Evolutionary conservation across 2,888 invertebrate species (phyloP), one percentile per base, ranked within the genome.

Genomic region (Pteria penguin): DNA sequence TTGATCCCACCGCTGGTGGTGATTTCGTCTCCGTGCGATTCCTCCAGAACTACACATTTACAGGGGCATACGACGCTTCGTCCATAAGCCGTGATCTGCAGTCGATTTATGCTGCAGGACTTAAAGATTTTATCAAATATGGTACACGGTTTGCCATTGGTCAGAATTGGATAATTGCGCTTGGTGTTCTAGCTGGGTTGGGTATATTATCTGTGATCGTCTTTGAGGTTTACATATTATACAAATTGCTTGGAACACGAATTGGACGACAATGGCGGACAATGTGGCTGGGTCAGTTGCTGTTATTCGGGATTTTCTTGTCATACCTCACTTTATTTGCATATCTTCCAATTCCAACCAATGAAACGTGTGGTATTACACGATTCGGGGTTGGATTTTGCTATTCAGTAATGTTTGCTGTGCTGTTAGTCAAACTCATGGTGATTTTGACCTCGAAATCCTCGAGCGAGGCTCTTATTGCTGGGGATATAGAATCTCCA

Each of bases 401-500:
- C 86, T 93, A 93, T 82, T 95, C 97, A 69, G 94, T 97, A 73
- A 96, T 97, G 77, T 98, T 97, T 92, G 96, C 97, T 55, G 96
- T 97, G 0, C 94, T 98, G 66, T 94, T 98, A 86, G 98, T 98
- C 82, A 98, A 98, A 93, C 96, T 97, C 92, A 97, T 98, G 84
- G 97, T 98, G 92, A 94, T 98, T 78, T 95, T 98, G 84, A 97
- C 97, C 90, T 94, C 97, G 79, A 97, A 97, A 92, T 95, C 96
- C 70, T 97, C 84, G 0, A 83, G 84, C 8, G 82, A 82, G 29
- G 80, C 85, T 24, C 72, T 86, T 26, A 69, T 88, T 11, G 86
- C 87, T 0, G 87, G 86, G 11, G 89, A 89, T 68, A 78, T 79
- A 0, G 87, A 82, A 96, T 79, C 88, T 4, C 84, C 88, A 24